Evolutionary conservation across 2,888 invertebrate genomes (phyloP).

Genomic region (Schizaphis graminum): DNA sequence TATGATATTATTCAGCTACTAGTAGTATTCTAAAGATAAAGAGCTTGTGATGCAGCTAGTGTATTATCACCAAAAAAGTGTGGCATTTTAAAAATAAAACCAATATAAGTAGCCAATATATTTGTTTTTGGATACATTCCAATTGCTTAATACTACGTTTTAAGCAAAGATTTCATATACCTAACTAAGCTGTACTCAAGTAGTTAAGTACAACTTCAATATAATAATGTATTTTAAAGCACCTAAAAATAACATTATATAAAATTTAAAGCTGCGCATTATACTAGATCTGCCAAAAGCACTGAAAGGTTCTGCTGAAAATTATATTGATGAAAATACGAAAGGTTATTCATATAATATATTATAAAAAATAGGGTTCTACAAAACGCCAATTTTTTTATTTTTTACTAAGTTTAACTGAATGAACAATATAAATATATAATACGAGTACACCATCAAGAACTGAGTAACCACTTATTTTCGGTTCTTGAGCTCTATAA

Average conservation of each 20-base stretch:
- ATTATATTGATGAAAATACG: neutral
- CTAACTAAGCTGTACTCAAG: neutral
- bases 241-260: neutral
- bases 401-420: neutral
- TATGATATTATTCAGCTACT: neutral
- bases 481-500: neutral
- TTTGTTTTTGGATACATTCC: neutral
- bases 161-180: neutral
- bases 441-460: neutral
- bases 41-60: neutral
- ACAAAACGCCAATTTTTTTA: neutral
- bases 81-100: neutral
- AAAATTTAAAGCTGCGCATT: neutral
- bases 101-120: neutral
- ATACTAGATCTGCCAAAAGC: neutral
- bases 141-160: neutral
- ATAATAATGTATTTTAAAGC: neutral
- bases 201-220: neutral
- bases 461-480: neutral
- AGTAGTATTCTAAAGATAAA: neutral
- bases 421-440: neutral
- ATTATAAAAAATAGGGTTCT: neutral
- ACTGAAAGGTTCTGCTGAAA: neutral
- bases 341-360: neutral
- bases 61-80: neutral